Percentiles rank a stretch among this genome's conserved stretches.
phyloP scores from a whole-genome alignment of 2,113 vertebrate genomes.

The Tursiops truncatus region DNA sequence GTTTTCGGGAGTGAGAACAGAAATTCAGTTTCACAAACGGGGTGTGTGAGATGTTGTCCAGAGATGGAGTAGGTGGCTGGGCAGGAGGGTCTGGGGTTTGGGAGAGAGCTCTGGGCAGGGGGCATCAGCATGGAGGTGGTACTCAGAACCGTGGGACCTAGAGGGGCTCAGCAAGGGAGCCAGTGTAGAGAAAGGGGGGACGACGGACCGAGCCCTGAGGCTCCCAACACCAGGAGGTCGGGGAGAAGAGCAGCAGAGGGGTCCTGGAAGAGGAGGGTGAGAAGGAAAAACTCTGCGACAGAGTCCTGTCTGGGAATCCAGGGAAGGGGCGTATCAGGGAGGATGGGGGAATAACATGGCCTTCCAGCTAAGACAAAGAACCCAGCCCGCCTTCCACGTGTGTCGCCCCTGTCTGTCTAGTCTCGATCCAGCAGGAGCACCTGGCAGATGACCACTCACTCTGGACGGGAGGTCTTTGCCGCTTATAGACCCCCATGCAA shows the following conservation, averaged over 20 bases:
- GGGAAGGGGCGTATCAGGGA: not conserved
- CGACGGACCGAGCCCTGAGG: not conserved
- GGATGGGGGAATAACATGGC: too few relatives aligned
- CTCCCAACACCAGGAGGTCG: not conserved
- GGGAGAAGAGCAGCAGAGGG: not conserved
- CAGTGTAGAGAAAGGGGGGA: not conserved
- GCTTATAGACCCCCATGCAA: not conserved
- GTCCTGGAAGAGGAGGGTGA: not conserved
- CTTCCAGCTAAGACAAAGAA: not conserved
- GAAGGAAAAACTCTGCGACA: not conserved
- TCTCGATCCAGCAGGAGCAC: not conserved
- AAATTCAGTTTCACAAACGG: not conserved
- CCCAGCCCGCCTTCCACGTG: not conserved
- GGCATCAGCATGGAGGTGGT: rapidly evolving
- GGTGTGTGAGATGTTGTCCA: not conserved
- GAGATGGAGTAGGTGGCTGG: not conserved
- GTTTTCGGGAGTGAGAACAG: not conserved
- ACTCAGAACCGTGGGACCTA: not conserved
- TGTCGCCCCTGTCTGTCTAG: not conserved
- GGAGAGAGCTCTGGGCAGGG: not conserved
- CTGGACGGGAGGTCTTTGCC: not conserved
- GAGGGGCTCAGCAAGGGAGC: not conserved
- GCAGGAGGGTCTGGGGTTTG: not conserved
- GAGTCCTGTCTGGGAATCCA: not conserved
- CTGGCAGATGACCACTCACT: not conserved